Evolutionary conservation across 1,140 invertebrate genomes (phyloP).

Genomic region (Schmidtea mediterranea): DNA sequence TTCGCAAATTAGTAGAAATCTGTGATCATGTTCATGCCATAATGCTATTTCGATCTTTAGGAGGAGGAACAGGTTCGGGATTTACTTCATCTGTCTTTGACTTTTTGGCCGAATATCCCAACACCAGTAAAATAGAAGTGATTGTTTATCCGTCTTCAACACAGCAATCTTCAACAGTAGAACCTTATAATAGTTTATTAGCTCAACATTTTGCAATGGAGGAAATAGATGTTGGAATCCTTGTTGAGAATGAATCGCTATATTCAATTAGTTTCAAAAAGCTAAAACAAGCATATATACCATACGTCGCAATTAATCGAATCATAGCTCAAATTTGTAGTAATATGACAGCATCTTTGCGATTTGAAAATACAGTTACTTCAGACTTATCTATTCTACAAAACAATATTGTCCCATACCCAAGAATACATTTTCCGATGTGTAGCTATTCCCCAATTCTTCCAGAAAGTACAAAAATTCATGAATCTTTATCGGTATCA

Average conservation of each 20-base stretch:
- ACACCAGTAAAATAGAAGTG: constrained; percentile 27
- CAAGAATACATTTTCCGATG: constrained; percentile 19
- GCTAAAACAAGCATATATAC: constrained; percentile 12
- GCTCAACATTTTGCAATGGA: constrained; percentile 20
- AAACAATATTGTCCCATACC: constrained; percentile 29
- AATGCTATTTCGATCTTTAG: constrained; percentile 27
- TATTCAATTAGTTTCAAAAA: constrained; percentile 15
- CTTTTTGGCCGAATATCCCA: constrained; percentile 48
- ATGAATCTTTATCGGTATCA: neutral
- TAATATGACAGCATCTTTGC: neutral
- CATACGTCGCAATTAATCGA: constrained; percentile 31
- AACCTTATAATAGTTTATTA: constrained; percentile 29
- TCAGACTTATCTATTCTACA: constrained; percentile 29
- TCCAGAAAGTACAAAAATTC: neutral
- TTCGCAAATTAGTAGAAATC: constrained; percentile 7
- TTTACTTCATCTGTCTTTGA: constrained; percentile 60
- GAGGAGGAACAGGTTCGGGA: constrained; percentile 50
- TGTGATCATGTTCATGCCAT: constrained; percentile 9
- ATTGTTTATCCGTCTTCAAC: constrained; percentile 11
- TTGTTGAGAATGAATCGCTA: constrained; percentile 27
- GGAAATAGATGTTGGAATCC: constrained; percentile 29
- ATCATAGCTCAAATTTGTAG: constrained; percentile 30
- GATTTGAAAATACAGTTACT: constrained; percentile 14
- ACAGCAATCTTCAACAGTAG: constrained; percentile 13
- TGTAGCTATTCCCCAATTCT: neutral